Conservation (phyloP, 2,797 vertebrate genomes). For the Ceryle rudis region DNA sequence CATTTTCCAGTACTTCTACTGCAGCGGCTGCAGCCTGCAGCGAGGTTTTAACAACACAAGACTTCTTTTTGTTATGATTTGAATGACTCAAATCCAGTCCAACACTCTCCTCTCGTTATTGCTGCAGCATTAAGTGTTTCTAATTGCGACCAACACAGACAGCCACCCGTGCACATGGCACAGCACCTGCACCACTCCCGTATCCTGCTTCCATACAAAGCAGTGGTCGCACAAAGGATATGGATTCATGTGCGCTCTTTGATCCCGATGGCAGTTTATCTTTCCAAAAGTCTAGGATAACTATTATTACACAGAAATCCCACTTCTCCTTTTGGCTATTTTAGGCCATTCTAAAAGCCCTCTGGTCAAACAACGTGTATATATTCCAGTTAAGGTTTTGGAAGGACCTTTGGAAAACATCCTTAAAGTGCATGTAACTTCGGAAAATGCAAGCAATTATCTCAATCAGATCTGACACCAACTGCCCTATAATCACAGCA, state of each 20-base stretch:
- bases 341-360: slow-evolving; percentile 17
- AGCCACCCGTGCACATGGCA: slow-evolving; percentile 60
- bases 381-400: background rate
- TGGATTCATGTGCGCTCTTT: slow-evolving; percentile 25
- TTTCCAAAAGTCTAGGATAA: background rate
- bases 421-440: slow-evolving; percentile 27
- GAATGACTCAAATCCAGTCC: background rate
- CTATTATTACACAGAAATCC: background rate
- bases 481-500: background rate
- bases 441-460: background rate
- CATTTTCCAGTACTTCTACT: slow-evolving; percentile 79
- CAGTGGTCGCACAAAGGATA: slow-evolving; percentile 73
- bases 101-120: background rate
- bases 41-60: background rate
- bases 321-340: slow-evolving; percentile 1
- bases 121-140: background rate
- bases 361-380: background rate
- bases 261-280: background rate
- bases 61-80: background rate
- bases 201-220: slow-evolving; percentile 67
- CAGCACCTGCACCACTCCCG: slow-evolving; percentile 61
- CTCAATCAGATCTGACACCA: background rate
- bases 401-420: slow-evolving; percentile 31
- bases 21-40: background rate
- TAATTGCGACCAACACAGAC: background rate